Evolutionary conservation across 2,888 invertebrate species (phyloP), one percentile per base, ranked within the genome.

Genomic region (Plusia festucae): DNA sequence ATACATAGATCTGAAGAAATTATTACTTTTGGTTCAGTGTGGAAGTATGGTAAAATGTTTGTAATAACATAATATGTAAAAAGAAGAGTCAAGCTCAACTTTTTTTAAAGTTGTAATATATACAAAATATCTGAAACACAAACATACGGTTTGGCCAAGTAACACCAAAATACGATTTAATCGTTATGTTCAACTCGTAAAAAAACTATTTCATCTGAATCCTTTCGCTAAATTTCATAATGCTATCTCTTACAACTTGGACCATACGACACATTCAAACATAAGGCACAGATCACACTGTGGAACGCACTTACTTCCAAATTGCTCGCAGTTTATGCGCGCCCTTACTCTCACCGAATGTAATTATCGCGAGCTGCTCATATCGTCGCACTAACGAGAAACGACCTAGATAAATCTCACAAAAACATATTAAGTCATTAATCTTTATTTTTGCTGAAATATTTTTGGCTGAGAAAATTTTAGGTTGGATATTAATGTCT

Each of bases 291-390:
- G 87, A 83, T 88, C 87, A 85, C 88, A 82, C 81, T 75, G 85
- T 72, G 89, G 86, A 88, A 90, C 91, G 85, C 86, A 88, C 85
- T 89, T 84, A 83, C 82, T 72, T 69, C 81, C 77, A 84, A 90
- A 91, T 88, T 87, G 84, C 87, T 84, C 82, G 69, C 82, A 84
- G 83, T 83, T 85, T 82, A 83, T 77, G 79, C 79, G 73, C 81
- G 70, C 79, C 80, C 82, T 83, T 76, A 82, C 78, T 76, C 79
- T 72, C 77, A 57, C 72, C 68, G 79, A 65, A 79, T 77, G 87
- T 88, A 89, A 90, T 90, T 89, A 89, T 84, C 82, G 64, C 79
- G 64, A 74, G 65, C 58, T 57, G 53, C 68, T 77, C 77, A 68
- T 76, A 78, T 65, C 73, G 72, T 72, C 67, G 60, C 63, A 59